These are phyloP conservation scores for Pseudomyrmex flavicornis DNA, from an alignment of 1,140 invertebrate genomes.

Conservation along the genomic window DNA sequence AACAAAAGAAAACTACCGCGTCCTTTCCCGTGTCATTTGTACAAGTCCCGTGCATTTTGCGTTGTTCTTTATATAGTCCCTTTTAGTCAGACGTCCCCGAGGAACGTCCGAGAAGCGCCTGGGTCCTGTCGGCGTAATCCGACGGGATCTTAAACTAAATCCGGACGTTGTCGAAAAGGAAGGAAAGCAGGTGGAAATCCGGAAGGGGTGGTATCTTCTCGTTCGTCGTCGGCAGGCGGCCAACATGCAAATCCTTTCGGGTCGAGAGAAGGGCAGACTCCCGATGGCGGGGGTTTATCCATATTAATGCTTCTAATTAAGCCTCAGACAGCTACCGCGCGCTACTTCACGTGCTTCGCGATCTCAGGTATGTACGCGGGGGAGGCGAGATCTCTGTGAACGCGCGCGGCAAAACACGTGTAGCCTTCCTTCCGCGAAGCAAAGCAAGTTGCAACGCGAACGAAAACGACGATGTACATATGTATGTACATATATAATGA, in stretches of 20 bases:
- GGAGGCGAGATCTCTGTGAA: neutral
- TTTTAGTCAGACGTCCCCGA: neutral
- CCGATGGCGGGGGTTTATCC: slow-evolving; percentile 67
- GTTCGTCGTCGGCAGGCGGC: slow-evolving; percentile 61
- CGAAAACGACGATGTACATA: slow-evolving; percentile 16
- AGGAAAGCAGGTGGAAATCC: slow-evolving; percentile 59
- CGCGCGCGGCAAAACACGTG: too few species aligned
- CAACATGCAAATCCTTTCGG: slow-evolving; percentile 70
- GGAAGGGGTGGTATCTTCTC: slow-evolving; percentile 28
- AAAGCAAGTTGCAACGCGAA: neutral
- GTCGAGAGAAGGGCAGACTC: neutral
- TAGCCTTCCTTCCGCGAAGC: too few species aligned
- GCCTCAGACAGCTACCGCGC: slow-evolving; percentile 59
- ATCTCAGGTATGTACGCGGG: neutral
- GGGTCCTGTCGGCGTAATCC: slow-evolving; percentile 26
- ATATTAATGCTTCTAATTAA: slow-evolving; percentile 78
- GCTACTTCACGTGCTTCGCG: neutral
- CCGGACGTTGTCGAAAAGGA: slow-evolving; percentile 59
- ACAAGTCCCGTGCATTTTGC: too few species aligned
- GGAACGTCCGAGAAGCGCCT: neutral
- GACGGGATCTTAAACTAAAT: slow-evolving; percentile 60
- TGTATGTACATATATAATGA: neutral
- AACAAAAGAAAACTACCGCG: too few species aligned
- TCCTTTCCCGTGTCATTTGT: too few species aligned
- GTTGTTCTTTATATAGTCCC: neutral